These are phyloP conservation scores for Coreius guichenoti DNA, from an alignment of 2,797 vertebrate species.

Conservation along the genomic window DNA sequence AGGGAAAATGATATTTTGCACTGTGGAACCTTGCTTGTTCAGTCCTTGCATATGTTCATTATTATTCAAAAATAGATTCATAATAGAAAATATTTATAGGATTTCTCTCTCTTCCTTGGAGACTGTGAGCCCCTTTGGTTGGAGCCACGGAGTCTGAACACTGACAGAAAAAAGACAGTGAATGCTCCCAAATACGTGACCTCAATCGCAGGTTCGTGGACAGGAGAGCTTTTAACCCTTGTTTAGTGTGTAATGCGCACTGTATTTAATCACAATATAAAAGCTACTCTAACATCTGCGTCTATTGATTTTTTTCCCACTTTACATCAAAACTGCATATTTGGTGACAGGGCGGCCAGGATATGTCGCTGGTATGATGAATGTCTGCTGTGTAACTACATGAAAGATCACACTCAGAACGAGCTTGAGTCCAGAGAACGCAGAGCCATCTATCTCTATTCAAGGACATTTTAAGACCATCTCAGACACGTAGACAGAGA, in stretches of 20 bases:
- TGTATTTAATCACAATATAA: constrained; percentile 71
- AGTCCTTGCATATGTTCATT: neutral
- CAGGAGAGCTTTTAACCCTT: constrained; percentile 64
- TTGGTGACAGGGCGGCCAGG: constrained; percentile 69
- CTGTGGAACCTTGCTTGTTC: neutral
- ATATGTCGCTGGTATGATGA: constrained; percentile 63
- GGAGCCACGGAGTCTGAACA: constrained; percentile 80
- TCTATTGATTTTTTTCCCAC: constrained; percentile 74
- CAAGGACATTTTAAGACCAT: constrained; percentile 39
- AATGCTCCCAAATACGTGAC: constrained; percentile 17
- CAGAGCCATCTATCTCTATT: constrained; percentile 7
- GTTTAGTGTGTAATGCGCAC: constrained; percentile 66
- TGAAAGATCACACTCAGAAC: constrained; percentile 20
- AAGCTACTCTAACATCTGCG: constrained; percentile 74
- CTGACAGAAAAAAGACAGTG: constrained; percentile 57
- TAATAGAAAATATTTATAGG: constrained; percentile 70
- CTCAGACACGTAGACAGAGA: constrained; percentile 25
- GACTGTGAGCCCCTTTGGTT: constrained; percentile 61
- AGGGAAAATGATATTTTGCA: neutral
- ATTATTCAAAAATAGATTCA: constrained; percentile 57
- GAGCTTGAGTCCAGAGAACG: constrained; percentile 5
- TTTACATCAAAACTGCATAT: constrained; percentile 76
- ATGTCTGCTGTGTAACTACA: constrained; percentile 51
- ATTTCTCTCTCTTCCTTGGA: constrained; percentile 67
- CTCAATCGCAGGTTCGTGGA: neutral